These are phyloP conservation scores for Acropternis orthonyx DNA, from an alignment of 2,797 vertebrate genomes.

Conservation along the genomic window DNA sequence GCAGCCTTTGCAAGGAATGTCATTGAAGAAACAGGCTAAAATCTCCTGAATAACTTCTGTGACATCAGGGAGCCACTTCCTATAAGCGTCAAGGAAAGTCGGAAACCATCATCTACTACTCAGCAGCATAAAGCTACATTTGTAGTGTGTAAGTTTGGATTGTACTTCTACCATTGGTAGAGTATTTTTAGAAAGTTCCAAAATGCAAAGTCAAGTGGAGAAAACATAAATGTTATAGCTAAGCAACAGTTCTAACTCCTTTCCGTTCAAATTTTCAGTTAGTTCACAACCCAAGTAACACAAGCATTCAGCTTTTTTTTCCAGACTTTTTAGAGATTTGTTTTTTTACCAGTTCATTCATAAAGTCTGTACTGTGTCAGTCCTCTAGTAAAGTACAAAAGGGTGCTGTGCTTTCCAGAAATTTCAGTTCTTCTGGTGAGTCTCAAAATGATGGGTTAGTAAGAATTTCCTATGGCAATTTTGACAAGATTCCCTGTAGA, in stretches of 20 bases:
- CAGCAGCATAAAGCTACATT: neutral
- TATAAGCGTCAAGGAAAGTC: neutral
- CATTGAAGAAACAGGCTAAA: neutral
- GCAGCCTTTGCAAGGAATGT: neutral
- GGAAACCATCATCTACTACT: neutral
- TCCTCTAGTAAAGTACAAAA: neutral
- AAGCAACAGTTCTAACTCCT: neutral
- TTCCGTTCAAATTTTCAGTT: neutral
- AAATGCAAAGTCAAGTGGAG: neutral
- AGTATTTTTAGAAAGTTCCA: neutral
- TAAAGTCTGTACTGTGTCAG: neutral
- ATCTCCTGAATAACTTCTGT: neutral
- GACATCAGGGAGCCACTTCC: neutral
- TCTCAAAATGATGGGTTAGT: neutral
- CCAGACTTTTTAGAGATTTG: neutral
- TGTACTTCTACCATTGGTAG: neutral
- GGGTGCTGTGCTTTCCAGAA: neutral
- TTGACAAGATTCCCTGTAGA: neutral
- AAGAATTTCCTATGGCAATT: neutral
- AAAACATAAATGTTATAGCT: neutral
- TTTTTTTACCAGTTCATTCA: neutral
- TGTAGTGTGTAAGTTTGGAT: neutral
- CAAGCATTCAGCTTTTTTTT: accelerated
- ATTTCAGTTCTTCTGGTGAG: neutral
- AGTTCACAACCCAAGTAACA: neutral